phyloP scores from a whole-genome alignment of 2,113 vertebrate species.

The Phocoena sinus region DNA sequence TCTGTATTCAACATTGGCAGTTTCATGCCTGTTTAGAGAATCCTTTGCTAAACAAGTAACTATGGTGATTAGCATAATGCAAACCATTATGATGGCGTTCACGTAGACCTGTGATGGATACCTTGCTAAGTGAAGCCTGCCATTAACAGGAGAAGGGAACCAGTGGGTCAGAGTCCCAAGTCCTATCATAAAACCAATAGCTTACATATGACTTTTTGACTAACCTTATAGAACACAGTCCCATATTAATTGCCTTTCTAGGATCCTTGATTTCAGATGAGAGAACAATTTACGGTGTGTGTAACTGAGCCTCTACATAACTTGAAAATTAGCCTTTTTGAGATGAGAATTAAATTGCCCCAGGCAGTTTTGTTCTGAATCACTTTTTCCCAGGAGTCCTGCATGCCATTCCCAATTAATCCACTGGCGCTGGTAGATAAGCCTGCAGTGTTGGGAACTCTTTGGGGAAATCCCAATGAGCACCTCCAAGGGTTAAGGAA shows the following conservation, averaged over 20 bases:
- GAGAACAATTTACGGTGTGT: slow-evolving; percentile 39
- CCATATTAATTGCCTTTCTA: slow-evolving; percentile 66
- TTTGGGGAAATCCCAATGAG: slow-evolving; percentile 65
- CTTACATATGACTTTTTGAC: slow-evolving; percentile 42
- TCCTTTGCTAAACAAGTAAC: slow-evolving; percentile 38
- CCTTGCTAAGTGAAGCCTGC: slow-evolving; percentile 37
- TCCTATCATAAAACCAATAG: slow-evolving; percentile 60
- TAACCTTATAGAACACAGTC: background rate
- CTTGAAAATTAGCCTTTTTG: slow-evolving; percentile 66
- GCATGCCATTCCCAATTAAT: slow-evolving; percentile 73
- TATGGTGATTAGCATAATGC: background rate
- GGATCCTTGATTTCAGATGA: slow-evolving; percentile 61
- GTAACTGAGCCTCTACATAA: background rate
- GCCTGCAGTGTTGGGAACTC: slow-evolving; percentile 31
- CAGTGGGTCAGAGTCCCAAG: background rate
- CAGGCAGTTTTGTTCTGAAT: slow-evolving; percentile 38
- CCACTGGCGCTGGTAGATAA: slow-evolving; percentile 54
- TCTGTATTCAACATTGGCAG: background rate
- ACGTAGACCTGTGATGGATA: slow-evolving; percentile 11
- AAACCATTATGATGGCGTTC: background rate
- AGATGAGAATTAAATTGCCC: slow-evolving; percentile 69
- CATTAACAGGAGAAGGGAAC: background rate
- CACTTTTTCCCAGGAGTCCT: slow-evolving; percentile 63
- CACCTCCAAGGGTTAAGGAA: slow-evolving; percentile 58
- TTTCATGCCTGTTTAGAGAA: slow-evolving; percentile 46